A percentile compares a stretch with the other conserved stretches of the same genome.
These are phyloP conservation scores for Odocoileus virginianus DNA, from an alignment of 2,113 vertebrate genomes.

Conservation along the genomic window DNA sequence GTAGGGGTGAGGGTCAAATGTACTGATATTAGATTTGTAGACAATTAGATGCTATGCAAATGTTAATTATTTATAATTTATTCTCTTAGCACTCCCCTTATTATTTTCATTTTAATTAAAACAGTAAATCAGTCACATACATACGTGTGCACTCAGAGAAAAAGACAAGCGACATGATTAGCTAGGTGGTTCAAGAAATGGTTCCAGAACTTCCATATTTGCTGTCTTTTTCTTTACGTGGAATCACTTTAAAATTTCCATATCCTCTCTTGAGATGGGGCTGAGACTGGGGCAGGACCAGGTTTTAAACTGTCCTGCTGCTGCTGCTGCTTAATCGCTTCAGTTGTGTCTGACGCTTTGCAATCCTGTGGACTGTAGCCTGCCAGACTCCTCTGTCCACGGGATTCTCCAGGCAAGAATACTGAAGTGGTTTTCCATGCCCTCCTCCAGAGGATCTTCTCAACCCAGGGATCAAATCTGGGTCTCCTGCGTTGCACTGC, in stretches of 20 bases:
- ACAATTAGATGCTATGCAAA: neutral
- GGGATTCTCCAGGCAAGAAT: neutral
- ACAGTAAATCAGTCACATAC: neutral
- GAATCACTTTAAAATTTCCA: neutral
- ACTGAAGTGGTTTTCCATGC: neutral
- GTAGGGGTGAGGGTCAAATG: neutral
- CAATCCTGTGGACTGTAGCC: neutral
- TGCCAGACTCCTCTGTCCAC: neutral
- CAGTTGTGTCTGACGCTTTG: neutral
- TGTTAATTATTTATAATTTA: neutral
- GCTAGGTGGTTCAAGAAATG: neutral
- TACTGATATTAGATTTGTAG: neutral
- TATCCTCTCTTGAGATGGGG: neutral
- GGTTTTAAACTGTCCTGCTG: neutral
- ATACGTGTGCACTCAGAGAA: neutral
- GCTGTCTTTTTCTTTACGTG: neutral
- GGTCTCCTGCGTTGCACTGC: neutral
- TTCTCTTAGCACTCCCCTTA: neutral
- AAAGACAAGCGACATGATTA: neutral
- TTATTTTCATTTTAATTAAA: conserved; percentile 27
- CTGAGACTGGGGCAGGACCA: neutral
- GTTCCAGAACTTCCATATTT: neutral
- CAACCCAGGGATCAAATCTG: neutral
- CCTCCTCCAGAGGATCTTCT: neutral
- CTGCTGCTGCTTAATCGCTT: neutral